A percentile compares a stretch with the other conserved stretches of the same genome.
These are phyloP conservation scores for Sebastes fasciatus DNA, from an alignment of 2,113 vertebrate genomes.

Conservation along the genomic window DNA sequence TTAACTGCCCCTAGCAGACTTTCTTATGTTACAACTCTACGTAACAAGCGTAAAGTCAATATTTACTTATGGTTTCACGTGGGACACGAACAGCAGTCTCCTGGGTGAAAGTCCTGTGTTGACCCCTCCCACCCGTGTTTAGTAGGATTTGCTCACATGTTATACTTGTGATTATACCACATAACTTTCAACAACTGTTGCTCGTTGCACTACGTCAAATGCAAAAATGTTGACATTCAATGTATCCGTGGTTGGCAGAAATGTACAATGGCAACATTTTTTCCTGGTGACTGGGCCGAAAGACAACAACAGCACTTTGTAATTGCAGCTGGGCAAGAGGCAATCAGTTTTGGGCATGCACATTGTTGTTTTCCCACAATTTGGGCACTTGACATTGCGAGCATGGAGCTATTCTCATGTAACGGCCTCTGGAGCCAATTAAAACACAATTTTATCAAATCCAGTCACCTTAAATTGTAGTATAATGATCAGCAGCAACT, in stretches of 20 bases:
- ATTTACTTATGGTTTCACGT: no score
- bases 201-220: no score
- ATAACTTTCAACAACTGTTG: no score
- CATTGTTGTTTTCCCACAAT: not conserved
- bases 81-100: no score
- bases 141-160: no score
- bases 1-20: no score
- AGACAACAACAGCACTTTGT: not conserved
- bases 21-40: no score
- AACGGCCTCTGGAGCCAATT: not conserved
- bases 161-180: no score
- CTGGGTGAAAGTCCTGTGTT: no score
- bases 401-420: not conserved
- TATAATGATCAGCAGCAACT: not conserved
- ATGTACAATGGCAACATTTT: not conserved
- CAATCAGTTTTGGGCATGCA: not conserved
- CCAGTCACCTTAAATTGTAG: not conserved
- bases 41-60: no score
- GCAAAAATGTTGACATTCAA: no score
- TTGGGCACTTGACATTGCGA: not conserved
- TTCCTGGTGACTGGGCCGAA: not conserved
- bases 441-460: not conserved
- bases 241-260: not conserved
- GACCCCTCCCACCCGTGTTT: no score
- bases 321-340: not conserved